phyloP scores from a whole-genome alignment of 2,888 invertebrate genomes.

The Mythimna ferrago region DNA sequence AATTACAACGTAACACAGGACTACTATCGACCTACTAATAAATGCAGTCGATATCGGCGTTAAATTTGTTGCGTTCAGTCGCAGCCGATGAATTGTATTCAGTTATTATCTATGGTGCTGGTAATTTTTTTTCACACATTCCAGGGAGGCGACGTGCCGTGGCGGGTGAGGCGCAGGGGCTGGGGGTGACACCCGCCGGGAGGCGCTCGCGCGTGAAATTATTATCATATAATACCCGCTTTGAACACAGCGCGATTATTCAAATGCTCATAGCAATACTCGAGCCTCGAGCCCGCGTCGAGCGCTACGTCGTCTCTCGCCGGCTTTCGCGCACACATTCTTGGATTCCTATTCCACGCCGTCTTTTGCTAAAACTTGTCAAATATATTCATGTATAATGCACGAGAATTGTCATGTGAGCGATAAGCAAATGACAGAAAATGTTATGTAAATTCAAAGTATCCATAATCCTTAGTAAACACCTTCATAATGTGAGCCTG shows the following conservation, averaged over 20 bases:
- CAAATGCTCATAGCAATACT: constrained; percentile 84
- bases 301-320: constrained; percentile 48
- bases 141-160: constrained; percentile 75
- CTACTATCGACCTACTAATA: constrained; percentile 66
- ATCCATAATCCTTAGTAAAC: constrained; percentile 85
- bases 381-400: constrained; percentile 88
- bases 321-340: constrained; percentile 76
- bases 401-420: constrained; percentile 87
- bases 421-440: constrained; percentile 90
- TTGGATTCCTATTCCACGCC: constrained; percentile 79
- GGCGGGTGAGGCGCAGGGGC: constrained; percentile 64
- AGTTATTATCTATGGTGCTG: constrained; percentile 68
- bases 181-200: constrained; percentile 73
- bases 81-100: constrained; percentile 62
- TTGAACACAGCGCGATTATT: constrained; percentile 87
- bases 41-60: constrained; percentile 72
- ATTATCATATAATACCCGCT: constrained; percentile 89
- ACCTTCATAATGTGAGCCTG: constrained; percentile 82
- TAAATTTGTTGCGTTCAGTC: constrained; percentile 71
- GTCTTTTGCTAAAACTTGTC: constrained; percentile 85
- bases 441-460: constrained; percentile 89
- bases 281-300: constrained; percentile 65
- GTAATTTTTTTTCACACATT: constrained; percentile 87
- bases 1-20: constrained; percentile 79
- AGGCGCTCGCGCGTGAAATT: constrained; percentile 88